A percentile compares a stretch with the other conserved stretches of the same genome.
Evolutionary conservation across 2,113 vertebrate species (phyloP).

Genomic region (Callorhinus ursinus): DNA sequence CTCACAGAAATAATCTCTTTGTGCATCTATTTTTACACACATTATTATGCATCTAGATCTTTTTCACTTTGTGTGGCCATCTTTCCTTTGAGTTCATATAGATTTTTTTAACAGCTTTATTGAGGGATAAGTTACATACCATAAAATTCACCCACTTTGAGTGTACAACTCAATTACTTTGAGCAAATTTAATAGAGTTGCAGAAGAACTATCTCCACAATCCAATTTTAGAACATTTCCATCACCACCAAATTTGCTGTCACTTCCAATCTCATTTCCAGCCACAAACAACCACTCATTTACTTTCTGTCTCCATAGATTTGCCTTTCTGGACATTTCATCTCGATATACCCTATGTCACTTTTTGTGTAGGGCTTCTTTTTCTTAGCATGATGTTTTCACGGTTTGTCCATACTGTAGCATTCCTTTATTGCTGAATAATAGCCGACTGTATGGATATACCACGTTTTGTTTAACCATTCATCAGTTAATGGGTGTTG

Average conservation of each 20-base stretch:
- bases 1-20: constrained; percentile 17
- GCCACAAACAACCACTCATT: neutral
- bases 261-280: neutral
- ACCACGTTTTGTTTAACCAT: neutral
- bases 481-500: neutral
- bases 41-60: neutral
- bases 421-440: neutral
- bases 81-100: neutral
- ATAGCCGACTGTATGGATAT: neutral
- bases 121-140: neutral
- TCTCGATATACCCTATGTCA: neutral
- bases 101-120: constrained; percentile 27
- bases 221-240: neutral
- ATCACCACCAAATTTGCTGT: neutral
- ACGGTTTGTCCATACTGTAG: neutral
- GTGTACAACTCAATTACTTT: neutral
- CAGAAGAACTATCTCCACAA: neutral
- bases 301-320: neutral
- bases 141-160: neutral
- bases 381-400: neutral
- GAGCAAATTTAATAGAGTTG: neutral
- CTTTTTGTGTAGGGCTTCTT: neutral
- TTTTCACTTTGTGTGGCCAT: constrained; percentile 16
- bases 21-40: neutral
- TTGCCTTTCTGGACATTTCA: neutral